Percentiles rank a stretch among this genome's conserved stretches.
Evolutionary conservation across 37 sponge, comb jelly and placozoan genomes (phyloP).

Genomic region (Spongia lamella): DNA sequence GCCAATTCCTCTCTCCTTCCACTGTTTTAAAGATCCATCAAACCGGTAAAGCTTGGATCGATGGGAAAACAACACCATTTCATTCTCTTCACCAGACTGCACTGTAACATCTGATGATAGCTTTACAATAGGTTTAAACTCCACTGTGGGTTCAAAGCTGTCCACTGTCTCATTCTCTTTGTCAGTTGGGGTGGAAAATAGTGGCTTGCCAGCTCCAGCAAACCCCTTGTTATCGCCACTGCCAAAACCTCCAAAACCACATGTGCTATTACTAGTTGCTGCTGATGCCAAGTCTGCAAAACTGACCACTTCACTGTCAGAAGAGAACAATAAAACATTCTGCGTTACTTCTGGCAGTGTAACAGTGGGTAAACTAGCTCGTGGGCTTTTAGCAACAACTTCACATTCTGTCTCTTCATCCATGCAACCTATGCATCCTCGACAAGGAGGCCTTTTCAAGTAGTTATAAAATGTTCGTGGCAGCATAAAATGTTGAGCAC

Average conservation of each 20-base stretch:
- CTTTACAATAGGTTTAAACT: constrained; percentile 80
- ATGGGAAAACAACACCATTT: constrained; percentile 53
- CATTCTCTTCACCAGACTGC: constrained; percentile 84
- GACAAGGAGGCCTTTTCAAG: constrained; percentile 55
- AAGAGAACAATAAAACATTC: too few species aligned
- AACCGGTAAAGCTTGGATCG: constrained; percentile 88
- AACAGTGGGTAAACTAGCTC: too few species aligned
- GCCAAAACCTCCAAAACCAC: too few species aligned
- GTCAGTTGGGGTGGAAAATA: constrained; percentile 20
- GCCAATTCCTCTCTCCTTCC: constrained; percentile 97
- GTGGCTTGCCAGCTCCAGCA: constrained; percentile 40
- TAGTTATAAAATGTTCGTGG: constrained; percentile 79
- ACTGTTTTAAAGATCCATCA: constrained; percentile 53
- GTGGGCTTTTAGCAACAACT: too few species aligned
- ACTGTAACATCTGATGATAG: constrained; percentile 60
- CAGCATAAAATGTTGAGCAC: constrained; percentile 53
- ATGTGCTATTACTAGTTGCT: too few species aligned
- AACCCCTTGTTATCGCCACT: too few species aligned
- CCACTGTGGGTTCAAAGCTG: constrained; percentile 64
- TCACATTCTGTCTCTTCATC: constrained; percentile 54
- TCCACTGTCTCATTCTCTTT: constrained; percentile 37
- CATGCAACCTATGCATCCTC: constrained; percentile 82
- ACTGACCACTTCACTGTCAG: too few species aligned
- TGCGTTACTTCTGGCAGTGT: too few species aligned
- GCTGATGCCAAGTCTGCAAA: too few species aligned